Conservation (phyloP, 1,140 invertebrate species). For the Asobara japonica region DNA sequence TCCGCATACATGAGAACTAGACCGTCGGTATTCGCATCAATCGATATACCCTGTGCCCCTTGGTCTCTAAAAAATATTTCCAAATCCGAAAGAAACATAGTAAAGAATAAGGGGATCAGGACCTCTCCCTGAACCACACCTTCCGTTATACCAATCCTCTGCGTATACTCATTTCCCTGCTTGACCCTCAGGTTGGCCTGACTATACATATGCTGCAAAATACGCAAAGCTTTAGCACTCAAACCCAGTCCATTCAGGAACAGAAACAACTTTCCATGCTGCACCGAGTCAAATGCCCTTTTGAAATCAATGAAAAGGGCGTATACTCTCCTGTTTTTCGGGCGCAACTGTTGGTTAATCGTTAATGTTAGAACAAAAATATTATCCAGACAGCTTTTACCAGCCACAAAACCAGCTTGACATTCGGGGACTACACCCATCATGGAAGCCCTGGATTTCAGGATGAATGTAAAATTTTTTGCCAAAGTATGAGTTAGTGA, state of each 20-base stretch:
- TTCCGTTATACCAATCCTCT: conserved; percentile 28
- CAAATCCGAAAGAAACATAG: conserved; percentile 37
- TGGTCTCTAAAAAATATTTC: conserved; percentile 26
- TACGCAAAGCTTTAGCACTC: conserved; percentile 36
- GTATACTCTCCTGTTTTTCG: conserved; percentile 33
- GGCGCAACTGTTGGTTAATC: conserved; percentile 29
- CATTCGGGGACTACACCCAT: conserved; percentile 32
- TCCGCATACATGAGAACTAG: conserved; percentile 30
- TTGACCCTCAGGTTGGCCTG: conserved; percentile 28
- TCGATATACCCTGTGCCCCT: conserved; percentile 7
- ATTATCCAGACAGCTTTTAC: conserved; percentile 30
- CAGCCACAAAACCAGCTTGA: conserved; percentile 36
- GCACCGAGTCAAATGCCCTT: conserved; percentile 38
- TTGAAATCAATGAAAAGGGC: conserved; percentile 43
- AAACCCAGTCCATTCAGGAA: conserved; percentile 36
- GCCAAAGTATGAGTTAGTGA: conserved; percentile 31
- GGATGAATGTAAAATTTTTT: conserved; percentile 40
- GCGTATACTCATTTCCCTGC: conserved; percentile 1
- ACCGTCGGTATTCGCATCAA: conserved; percentile 20
- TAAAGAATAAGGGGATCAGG: conserved; percentile 29
- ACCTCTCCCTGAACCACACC: conserved; percentile 38
- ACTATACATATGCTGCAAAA: conserved; percentile 36
- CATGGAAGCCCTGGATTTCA: conserved; percentile 24
- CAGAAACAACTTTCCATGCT: conserved; percentile 37
- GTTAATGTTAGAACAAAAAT: conserved; percentile 32